Percentiles rank a stretch among this genome's conserved stretches.
Evolutionary conservation across 2,797 vertebrate genomes (phyloP).

Genomic region (Halcyon badia): DNA sequence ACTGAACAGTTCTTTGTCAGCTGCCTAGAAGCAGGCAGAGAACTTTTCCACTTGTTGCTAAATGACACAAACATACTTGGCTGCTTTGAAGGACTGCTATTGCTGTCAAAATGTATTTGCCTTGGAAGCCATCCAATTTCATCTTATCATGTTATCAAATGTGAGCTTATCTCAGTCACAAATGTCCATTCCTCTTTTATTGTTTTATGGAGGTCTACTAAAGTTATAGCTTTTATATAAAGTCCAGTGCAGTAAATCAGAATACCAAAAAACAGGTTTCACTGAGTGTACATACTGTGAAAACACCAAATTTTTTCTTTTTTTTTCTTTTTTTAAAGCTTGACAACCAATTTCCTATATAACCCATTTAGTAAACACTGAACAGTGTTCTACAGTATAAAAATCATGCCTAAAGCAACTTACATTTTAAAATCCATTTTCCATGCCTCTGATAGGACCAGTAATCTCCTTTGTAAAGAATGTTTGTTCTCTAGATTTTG

Average conservation of each 20-base stretch:
- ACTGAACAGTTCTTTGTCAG: background rate
- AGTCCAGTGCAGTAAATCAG: background rate
- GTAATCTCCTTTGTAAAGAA: background rate
- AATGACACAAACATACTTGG: background rate
- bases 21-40: background rate
- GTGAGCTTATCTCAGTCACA: constrained; percentile 29
- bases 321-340: background rate
- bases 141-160: background rate
- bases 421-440: background rate
- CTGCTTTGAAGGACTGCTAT: background rate
- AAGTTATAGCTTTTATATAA: background rate
- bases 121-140: constrained; percentile 42
- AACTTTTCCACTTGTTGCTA: constrained; percentile 15
- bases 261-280: background rate
- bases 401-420: background rate
- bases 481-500: background rate
- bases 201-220: constrained; percentile 10
- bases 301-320: background rate
- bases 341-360: background rate
- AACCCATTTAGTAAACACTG: background rate
- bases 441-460: background rate
- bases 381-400: background rate
- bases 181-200: background rate
- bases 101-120: background rate
- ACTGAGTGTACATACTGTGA: background rate